Conservation (phyloP, 2,888 invertebrate genomes). For the Limnephilus lunatus region DNA sequence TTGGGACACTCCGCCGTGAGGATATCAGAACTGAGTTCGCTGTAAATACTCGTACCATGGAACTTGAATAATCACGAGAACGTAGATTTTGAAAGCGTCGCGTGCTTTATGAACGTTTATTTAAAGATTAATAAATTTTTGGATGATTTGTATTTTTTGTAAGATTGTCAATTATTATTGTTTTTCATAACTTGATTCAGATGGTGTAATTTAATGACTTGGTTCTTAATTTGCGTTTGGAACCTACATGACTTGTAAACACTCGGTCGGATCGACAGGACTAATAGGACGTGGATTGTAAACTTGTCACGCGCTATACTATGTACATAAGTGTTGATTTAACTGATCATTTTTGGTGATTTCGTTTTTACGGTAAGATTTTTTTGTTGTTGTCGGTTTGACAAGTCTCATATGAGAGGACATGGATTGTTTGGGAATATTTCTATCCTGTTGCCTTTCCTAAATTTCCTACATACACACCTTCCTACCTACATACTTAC, state of each 20-base stretch:
- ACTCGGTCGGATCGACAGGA: neutral
- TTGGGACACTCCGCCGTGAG: conserved; percentile 54
- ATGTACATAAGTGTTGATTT: too few relatives aligned
- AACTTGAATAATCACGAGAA: neutral
- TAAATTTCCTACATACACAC: too few relatives aligned
- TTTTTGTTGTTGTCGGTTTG: too few relatives aligned
- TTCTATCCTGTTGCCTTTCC: too few relatives aligned
- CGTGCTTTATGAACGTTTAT: neutral
- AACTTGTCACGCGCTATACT: too few relatives aligned
- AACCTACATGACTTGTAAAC: neutral
- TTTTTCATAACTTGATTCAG: too few relatives aligned
- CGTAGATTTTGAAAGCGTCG: neutral
- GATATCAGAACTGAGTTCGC: conserved; percentile 2
- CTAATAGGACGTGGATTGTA: neutral
- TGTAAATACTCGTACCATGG: neutral
- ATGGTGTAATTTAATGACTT: neutral
- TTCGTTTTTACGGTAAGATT: too few relatives aligned
- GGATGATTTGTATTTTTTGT: neutral
- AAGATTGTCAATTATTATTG: neutral
- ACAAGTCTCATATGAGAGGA: too few relatives aligned
- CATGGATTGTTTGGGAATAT: too few relatives aligned
- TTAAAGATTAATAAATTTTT: neutral
- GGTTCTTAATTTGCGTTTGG: neutral
- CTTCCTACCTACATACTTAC: too few relatives aligned
- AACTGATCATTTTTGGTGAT: too few relatives aligned